Conservation (phyloP, 2,888 invertebrate genomes). For the Ariolimax columbianus region DNA sequence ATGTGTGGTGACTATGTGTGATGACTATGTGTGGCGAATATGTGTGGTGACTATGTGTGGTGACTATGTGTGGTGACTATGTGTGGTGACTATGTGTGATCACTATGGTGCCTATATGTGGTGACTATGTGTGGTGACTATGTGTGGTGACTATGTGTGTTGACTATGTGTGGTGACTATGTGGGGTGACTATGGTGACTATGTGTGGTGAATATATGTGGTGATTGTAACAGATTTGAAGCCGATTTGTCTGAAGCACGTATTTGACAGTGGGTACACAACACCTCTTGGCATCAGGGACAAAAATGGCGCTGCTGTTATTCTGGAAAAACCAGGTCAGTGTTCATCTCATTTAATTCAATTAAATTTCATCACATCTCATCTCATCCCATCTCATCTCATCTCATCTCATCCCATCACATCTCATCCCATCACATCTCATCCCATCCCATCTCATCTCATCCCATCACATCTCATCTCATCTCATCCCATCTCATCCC, state of each 20-base stretch:
- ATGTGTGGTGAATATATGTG: no score
- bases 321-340: conserved; percentile 49
- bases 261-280: conserved; percentile 48
- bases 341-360: no score
- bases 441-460: conserved; percentile 13
- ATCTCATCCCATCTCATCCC: no score
- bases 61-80: neutral
- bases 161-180: no score
- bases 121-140: neutral
- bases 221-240: conserved; percentile 25
- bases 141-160: no score
- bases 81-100: no score
- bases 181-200: no score
- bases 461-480: neutral
- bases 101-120: no score
- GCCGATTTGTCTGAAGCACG: conserved; percentile 38
- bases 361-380: neutral
- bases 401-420: conserved; percentile 22
- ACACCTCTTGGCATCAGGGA: conserved; percentile 45
- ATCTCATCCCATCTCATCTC: conserved; percentile 31
- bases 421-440: conserved; percentile 20
- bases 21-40: neutral
- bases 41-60: neutral
- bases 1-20: no score
- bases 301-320: conserved; percentile 30